phyloP scores from a whole-genome alignment of 30 jellyfish, hydroid and myxozoan genomes.

The Pseudorhiza aurosa region DNA sequence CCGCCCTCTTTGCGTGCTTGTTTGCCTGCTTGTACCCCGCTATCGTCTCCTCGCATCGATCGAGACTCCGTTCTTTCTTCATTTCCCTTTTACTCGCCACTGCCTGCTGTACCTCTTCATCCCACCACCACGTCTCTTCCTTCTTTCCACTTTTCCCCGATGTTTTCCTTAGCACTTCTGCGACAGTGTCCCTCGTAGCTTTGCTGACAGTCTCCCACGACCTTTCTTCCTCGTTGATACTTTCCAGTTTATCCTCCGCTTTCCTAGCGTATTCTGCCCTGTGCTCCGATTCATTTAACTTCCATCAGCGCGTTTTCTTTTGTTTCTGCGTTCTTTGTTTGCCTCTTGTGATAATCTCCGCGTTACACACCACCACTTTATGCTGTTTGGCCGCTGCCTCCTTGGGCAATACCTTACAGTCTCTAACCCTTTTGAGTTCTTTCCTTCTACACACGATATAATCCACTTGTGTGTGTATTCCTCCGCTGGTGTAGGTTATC shows the following conservation, averaged over 20 bases:
- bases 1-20: constrained; percentile 7
- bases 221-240: too few species aligned
- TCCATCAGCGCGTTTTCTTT: constrained; percentile 16
- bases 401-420: not conserved
- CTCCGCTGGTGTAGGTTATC: constrained; percentile 5
- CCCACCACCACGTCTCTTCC: constrained; percentile 38
- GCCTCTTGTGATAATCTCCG: too few species aligned
- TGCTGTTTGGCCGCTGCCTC: constrained; percentile 25
- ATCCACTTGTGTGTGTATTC: constrained; percentile 5
- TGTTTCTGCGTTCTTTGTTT: not conserved
- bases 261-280: not conserved
- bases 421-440: constrained; percentile 1
- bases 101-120: constrained; percentile 14
- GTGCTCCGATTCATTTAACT: constrained; percentile 2
- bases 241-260: not conserved
- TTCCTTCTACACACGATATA: constrained; percentile 9
- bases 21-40: constrained; percentile 23
- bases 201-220: too few species aligned
- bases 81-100: constrained; percentile 3
- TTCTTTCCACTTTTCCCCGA: not conserved
- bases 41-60: not conserved
- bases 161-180: too few species aligned
- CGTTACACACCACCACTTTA: not conserved
- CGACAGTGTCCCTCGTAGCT: too few species aligned
- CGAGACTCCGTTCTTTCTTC: not conserved